Percentiles rank a stretch among this genome's conserved stretches.
These are phyloP conservation scores for Himalopsyche japonica DNA, from an alignment of 2,888 invertebrate genomes.

Conservation along the genomic window DNA sequence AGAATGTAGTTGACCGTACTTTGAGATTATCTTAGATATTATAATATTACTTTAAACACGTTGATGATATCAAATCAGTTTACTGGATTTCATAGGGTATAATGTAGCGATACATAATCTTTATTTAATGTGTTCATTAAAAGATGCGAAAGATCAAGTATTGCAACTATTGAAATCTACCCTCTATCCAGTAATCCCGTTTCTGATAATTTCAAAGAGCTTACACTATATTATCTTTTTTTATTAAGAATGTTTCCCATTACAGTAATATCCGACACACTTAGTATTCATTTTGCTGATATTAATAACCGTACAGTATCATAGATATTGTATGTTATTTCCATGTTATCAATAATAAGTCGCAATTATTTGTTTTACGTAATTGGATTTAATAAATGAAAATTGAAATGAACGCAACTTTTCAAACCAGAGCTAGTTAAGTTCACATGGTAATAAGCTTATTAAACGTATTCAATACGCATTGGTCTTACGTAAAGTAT, in stretches of 20 bases:
- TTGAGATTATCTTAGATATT: too few species aligned
- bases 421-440: not conserved
- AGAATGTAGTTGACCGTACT: too few species aligned
- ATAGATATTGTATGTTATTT: not conserved
- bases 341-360: not conserved
- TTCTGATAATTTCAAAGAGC: not conserved
- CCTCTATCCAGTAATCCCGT: not conserved
- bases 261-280: not conserved
- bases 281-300: not conserved
- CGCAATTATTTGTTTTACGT: not conserved
- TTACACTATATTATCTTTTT: not conserved
- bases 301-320: not conserved
- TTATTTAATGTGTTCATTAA: not conserved
- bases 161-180: not conserved
- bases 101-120: not conserved
- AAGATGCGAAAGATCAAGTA: not conserved
- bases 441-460: too few species aligned
- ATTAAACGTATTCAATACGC: not conserved
- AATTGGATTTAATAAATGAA: not conserved
- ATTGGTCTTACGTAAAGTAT: not conserved
- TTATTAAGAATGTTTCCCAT: not conserved
- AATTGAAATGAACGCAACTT: not conserved
- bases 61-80: too few species aligned
- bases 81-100: too few species aligned
- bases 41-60: too few species aligned